These are phyloP conservation scores for Enteromius argenteus DNA, from an alignment of 2,797 vertebrate genomes.

Conservation along the genomic window DNA sequence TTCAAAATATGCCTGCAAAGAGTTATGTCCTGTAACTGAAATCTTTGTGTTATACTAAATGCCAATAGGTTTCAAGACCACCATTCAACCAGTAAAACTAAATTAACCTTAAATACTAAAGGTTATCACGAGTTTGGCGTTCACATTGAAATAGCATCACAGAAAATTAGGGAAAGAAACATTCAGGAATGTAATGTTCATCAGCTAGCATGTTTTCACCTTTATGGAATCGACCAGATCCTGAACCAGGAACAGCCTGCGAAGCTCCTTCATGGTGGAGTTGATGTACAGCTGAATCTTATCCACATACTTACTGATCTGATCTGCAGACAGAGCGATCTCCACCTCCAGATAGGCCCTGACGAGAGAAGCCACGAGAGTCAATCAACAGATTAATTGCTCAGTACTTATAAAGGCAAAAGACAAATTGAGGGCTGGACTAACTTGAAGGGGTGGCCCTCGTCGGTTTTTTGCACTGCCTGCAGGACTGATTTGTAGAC, in stretches of 20 bases:
- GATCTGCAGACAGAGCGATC: conserved; percentile 95
- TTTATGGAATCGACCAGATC: conserved; percentile 98
- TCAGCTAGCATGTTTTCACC: conserved; percentile 70
- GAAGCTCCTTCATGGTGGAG: conserved; percentile 93
- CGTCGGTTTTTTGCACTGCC: conserved; percentile 98
- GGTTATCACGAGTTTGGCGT: background rate
- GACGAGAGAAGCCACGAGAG: conserved; percentile 24
- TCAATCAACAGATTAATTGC: background rate
- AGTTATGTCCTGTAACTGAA: background rate
- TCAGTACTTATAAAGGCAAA: background rate
- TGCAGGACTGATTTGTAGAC: conserved; percentile 99
- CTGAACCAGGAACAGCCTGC: conserved; percentile 96
- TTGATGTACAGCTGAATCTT: conserved; percentile 94
- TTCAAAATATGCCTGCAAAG: background rate
- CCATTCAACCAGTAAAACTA: background rate
- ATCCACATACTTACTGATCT: conserved; percentile 97
- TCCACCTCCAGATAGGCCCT: conserved; percentile 96
- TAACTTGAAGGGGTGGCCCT: conserved; percentile 99
- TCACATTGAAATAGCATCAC: background rate
- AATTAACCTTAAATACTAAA: background rate
- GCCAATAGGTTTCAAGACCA: background rate
- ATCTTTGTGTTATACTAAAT: background rate
- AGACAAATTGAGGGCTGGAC: conserved; percentile 52
- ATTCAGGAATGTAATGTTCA: background rate
- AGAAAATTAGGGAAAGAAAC: background rate